These are phyloP conservation scores for Tridacna gigas DNA, from an alignment of 2,888 invertebrate genomes.

Conservation along the genomic window DNA sequence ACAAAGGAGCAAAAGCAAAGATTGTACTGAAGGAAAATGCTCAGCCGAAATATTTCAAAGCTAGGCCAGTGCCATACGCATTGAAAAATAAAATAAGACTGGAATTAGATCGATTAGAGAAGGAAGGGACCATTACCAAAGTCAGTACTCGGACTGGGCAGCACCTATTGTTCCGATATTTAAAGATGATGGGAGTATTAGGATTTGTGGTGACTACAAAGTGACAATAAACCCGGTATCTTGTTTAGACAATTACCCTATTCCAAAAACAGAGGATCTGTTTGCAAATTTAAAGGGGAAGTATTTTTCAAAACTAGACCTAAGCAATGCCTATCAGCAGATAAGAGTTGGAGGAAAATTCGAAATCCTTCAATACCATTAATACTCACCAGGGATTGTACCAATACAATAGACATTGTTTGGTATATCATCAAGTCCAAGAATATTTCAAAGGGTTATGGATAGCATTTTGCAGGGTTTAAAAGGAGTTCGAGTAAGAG, in stretches of 20 bases:
- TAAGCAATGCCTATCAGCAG: conserved; percentile 26
- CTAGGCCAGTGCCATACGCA: background rate
- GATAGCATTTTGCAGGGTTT: too few species aligned
- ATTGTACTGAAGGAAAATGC: background rate
- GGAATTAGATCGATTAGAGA: conserved; percentile 8
- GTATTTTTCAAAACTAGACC: conserved; percentile 29
- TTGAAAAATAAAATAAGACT: background rate
- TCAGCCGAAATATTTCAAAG: conserved; percentile 9
- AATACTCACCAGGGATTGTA: conserved; percentile 31
- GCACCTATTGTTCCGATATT: conserved; percentile 19
- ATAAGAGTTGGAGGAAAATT: conserved; percentile 17
- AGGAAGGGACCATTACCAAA: conserved; percentile 6
- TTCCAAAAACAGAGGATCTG: conserved; percentile 13
- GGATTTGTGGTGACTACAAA: conserved; percentile 27
- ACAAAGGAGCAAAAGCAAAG: conserved; percentile 2
- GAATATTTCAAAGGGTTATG: conserved; percentile 68
- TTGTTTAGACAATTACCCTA: conserved; percentile 3
- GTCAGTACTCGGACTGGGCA: conserved; percentile 17
- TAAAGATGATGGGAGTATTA: background rate
- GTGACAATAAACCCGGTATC: conserved; percentile 24
- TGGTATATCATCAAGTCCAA: conserved; percentile 53
- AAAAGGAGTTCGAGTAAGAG: too few species aligned
- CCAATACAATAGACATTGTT: too few species aligned
- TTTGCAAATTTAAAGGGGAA: conserved; percentile 17
- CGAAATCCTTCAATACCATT: conserved; percentile 22